Conservation (phyloP, 2,888 invertebrate species). For the Pristionchus maxplancki region DNA sequence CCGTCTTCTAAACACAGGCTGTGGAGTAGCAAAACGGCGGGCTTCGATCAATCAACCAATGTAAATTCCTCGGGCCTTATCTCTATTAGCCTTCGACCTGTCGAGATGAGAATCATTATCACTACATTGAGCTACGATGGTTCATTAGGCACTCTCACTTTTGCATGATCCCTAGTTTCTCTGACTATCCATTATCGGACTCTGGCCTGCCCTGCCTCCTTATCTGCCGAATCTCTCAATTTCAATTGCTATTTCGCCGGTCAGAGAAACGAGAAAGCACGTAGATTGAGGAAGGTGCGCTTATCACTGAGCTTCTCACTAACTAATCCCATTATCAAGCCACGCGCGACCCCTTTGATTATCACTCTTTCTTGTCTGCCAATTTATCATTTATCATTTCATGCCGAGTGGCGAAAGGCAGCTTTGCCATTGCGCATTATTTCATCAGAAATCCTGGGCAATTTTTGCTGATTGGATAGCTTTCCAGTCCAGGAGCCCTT, state of each 20-base stretch:
- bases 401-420: neutral
- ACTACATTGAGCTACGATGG: neutral
- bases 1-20: no score
- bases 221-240: neutral
- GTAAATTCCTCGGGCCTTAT: neutral
- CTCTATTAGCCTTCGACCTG: neutral
- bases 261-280: neutral
- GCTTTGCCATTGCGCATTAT: neutral
- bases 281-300: neutral
- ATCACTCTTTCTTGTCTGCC: neutral
- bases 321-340: neutral
- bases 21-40: no score
- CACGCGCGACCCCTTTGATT: neutral
- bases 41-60: neutral
- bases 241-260: neutral
- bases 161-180: neutral
- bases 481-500: neutral
- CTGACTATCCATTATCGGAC: neutral
- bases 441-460: neutral
- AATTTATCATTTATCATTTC: neutral
- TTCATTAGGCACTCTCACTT: neutral
- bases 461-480: neutral
- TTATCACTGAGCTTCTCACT: neutral
- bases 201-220: neutral
- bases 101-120: neutral